These are phyloP conservation scores for Eulemur albifrons DNA, from an alignment of 2,797 vertebrate species.

Conservation along the genomic window DNA sequence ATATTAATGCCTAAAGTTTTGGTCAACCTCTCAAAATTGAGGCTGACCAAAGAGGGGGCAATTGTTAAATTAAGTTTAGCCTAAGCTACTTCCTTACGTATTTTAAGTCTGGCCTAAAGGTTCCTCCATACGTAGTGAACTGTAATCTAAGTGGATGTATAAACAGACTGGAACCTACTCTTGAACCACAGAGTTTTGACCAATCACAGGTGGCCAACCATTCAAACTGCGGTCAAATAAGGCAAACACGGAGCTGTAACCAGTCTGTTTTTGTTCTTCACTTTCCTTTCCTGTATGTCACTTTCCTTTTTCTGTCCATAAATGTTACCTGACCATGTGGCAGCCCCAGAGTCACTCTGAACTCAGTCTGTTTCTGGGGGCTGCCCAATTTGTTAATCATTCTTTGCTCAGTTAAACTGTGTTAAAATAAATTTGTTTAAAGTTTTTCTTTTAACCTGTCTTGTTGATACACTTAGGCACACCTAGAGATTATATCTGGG, in stretches of 20 bases:
- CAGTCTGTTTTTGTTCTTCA: background rate
- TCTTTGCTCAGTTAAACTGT: background rate
- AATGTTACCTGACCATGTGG: background rate
- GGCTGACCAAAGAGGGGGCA: background rate
- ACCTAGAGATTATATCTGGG: background rate
- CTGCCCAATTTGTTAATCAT: background rate
- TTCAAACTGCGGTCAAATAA: background rate
- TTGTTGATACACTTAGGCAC: background rate
- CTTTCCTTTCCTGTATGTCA: background rate
- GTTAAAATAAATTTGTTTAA: background rate
- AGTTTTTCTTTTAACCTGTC: background rate
- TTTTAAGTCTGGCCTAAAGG: background rate
- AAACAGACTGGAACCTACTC: background rate
- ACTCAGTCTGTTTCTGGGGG: background rate
- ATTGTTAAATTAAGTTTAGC: background rate
- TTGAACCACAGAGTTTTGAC: background rate
- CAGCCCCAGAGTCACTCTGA: background rate
- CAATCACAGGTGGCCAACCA: background rate
- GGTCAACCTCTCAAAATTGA: background rate
- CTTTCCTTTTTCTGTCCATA: background rate
- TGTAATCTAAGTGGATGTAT: background rate
- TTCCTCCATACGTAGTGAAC: background rate
- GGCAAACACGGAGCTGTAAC: background rate
- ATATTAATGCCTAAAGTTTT: background rate
- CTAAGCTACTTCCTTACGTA: background rate